A percentile compares a stretch with the other conserved stretches of the same genome.
Conservation (phyloP, 2,113 vertebrate genomes). For the Myrmecophaga tridactyla region DNA sequence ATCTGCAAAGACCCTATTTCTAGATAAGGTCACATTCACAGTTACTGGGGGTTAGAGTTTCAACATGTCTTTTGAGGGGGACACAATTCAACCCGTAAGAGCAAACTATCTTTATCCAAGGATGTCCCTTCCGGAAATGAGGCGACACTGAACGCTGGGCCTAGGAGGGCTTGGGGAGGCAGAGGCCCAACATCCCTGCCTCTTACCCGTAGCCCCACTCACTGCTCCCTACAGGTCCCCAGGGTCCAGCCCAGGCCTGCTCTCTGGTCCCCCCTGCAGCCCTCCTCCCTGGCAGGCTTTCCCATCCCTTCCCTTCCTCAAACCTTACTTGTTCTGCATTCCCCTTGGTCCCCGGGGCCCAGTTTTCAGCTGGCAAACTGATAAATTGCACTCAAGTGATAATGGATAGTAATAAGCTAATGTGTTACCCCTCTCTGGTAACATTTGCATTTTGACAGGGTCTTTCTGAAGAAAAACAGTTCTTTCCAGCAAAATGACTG, state of each 20-base stretch:
- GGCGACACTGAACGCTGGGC: background rate
- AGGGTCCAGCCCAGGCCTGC: background rate
- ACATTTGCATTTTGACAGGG: constrained; percentile 72
- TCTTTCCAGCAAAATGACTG: constrained; percentile 51
- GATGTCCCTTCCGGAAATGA: background rate
- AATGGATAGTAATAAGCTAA: constrained; percentile 74
- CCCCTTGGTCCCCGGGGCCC: constrained; percentile 9
- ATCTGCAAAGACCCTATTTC: background rate
- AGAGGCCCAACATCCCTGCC: background rate
- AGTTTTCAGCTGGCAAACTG: constrained; percentile 65
- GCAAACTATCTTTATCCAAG: background rate
- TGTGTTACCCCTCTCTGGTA: constrained; percentile 60
- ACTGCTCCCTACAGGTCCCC: no score
- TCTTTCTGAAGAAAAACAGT: constrained; percentile 54
- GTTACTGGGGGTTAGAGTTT: no score
- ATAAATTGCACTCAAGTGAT: constrained; percentile 60
- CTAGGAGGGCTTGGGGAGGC: background rate
- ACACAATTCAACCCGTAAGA: no score
- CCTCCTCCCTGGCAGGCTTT: background rate
- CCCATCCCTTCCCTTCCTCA: background rate
- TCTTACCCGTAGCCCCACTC: accelerated
- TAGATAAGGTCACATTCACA: no score
- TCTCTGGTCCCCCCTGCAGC: no score
- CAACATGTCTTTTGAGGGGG: no score
- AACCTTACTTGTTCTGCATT: background rate